phyloP scores from a whole-genome alignment of 2,888 invertebrate species.

The Augochlorella aurata region DNA sequence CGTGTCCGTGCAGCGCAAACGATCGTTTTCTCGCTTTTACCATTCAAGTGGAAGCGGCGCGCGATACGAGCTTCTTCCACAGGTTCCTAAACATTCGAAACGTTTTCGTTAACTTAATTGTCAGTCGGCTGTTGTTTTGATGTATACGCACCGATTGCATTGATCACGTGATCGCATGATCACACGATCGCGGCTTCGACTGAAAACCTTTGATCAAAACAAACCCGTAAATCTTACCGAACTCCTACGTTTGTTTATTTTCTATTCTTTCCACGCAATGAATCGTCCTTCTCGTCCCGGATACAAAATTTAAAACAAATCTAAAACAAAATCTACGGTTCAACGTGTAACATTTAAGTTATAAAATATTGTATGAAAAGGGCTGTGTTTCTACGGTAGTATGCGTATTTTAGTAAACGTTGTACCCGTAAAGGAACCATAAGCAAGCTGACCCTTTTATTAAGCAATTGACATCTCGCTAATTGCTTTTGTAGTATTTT shows the following conservation, averaged over 20 bases:
- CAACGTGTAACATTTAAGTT: background rate
- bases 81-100: background rate
- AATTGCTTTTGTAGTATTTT: too few relatives aligned
- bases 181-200: background rate
- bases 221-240: background rate
- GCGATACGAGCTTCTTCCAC: slow-evolving; percentile 8
- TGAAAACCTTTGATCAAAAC: background rate
- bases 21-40: slow-evolving; percentile 17
- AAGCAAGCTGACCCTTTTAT: background rate
- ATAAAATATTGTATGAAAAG: background rate
- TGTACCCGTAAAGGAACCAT: background rate
- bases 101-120: background rate
- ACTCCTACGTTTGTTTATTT: background rate
- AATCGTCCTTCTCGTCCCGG: background rate
- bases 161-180: background rate
- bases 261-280: background rate
- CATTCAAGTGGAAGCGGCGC: slow-evolving; percentile 22
- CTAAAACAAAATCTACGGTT: background rate
- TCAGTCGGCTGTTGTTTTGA: background rate
- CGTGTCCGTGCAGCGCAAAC: background rate
- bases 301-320: background rate
- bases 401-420: too few relatives aligned
- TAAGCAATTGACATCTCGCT: background rate
- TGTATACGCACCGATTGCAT: background rate
- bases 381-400: too few relatives aligned